Conservation (phyloP, 2,888 invertebrate genomes). For the Latrodectus hesperus region DNA sequence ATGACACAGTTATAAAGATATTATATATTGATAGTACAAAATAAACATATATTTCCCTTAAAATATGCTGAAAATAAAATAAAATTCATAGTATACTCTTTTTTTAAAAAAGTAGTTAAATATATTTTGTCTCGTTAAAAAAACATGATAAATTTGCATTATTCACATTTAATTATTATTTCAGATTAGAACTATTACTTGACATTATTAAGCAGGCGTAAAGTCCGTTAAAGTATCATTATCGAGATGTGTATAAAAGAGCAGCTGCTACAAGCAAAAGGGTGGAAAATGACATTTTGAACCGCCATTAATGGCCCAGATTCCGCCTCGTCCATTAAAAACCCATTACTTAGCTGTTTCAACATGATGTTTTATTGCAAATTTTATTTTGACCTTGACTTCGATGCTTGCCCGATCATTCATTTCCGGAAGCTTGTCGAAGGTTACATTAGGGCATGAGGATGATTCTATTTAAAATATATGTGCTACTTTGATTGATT, state of each 20-base stretch:
- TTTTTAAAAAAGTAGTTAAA: too few species aligned
- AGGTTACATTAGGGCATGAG: slow-evolving; percentile 14
- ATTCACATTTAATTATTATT: slow-evolving; percentile 21
- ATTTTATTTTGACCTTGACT: slow-evolving; percentile 54
- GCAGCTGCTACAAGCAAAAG: slow-evolving; percentile 55
- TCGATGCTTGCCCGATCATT: slow-evolving; percentile 8
- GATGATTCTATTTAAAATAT: slow-evolving; percentile 19
- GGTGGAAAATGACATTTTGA: slow-evolving; percentile 62
- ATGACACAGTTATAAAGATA: too few species aligned
- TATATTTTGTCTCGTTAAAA: too few species aligned
- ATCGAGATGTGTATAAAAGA: slow-evolving; percentile 45
- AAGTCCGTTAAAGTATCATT: slow-evolving; percentile 58
- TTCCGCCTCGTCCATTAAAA: slow-evolving; percentile 62
- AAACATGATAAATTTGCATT: slow-evolving; percentile 10
- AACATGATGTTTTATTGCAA: slow-evolving; percentile 53
- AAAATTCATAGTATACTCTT: too few species aligned
- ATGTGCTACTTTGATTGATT: slow-evolving; percentile 5
- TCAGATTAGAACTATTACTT: slow-evolving; percentile 23
- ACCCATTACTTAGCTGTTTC: slow-evolving; percentile 51
- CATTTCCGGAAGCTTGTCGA: slow-evolving; percentile 25
- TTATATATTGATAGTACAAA: too few species aligned
- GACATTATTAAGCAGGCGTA: slow-evolving; percentile 48
- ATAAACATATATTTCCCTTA: too few species aligned
- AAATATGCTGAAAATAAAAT: too few species aligned
- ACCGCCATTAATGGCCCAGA: slow-evolving; percentile 52